A percentile compares a stretch with the other conserved stretches of the same genome.
These are phyloP conservation scores for Cybosia mesomella DNA, from an alignment of 2,888 invertebrate species.

Conservation along the genomic window DNA sequence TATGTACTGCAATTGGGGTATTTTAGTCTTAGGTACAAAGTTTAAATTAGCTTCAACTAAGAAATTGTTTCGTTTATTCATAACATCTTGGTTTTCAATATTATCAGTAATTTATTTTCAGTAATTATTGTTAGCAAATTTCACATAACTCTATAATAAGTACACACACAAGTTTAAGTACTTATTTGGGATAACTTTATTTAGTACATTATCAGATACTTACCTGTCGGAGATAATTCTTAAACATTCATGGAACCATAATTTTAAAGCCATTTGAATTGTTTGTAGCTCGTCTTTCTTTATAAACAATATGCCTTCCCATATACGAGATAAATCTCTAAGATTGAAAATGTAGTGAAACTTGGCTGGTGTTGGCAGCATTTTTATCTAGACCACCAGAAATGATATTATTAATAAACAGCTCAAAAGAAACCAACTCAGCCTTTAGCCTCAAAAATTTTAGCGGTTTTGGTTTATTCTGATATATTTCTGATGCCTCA, in stretches of 20 bases:
- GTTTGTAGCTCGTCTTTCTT: constrained; percentile 89
- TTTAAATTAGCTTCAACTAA: no score
- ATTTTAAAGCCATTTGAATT: constrained; percentile 87
- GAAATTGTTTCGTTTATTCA: no score
- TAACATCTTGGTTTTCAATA: no score
- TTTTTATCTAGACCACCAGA: constrained; percentile 86
- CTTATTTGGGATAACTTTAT: not conserved
- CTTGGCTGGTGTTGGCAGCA: constrained; percentile 97
- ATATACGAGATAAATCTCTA: constrained; percentile 95
- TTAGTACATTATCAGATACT: not conserved
- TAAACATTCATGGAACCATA: constrained; percentile 95
- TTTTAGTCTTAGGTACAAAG: not conserved
- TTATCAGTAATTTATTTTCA: no score
- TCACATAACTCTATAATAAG: no score
- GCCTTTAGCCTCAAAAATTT: no score
- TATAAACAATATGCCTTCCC: constrained; percentile 95
- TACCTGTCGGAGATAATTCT: constrained; percentile 94
- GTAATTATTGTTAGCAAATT: no score
- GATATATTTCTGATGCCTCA: no score
- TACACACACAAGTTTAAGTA: no score
- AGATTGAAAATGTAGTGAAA: constrained; percentile 97
- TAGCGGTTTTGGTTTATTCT: no score
- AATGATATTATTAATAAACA: not conserved
- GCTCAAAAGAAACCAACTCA: not conserved
- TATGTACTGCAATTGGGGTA: not conserved